Evolutionary conservation across 2,888 invertebrate species (phyloP).

Genomic region (Meta bourneti): DNA sequence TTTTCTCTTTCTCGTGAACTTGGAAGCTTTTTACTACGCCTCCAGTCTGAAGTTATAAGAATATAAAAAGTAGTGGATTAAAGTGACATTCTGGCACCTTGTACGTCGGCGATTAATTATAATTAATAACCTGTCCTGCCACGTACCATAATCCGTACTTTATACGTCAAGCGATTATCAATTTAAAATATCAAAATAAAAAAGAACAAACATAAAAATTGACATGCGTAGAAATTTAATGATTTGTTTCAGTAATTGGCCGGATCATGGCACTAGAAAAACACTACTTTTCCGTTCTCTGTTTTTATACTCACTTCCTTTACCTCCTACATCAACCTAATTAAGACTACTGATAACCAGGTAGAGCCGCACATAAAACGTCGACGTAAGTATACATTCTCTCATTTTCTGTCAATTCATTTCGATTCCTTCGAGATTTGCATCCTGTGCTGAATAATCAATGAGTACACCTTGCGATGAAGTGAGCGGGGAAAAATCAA

Average conservation of each 20-base stretch:
- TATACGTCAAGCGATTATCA: not conserved
- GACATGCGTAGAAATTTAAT: not conserved
- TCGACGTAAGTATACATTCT: not conserved
- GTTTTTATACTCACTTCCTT: not conserved
- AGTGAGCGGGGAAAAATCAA: slow-evolving; percentile 1
- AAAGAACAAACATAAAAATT: not conserved
- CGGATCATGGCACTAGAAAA: not conserved
- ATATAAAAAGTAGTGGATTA: not conserved
- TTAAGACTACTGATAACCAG: slow-evolving; percentile 1
- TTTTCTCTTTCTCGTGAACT: too few species aligned
- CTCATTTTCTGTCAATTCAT: slow-evolving; percentile 58
- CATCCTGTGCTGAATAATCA: slow-evolving; percentile 39
- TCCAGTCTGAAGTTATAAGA: too few species aligned
- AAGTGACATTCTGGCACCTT: not conserved
- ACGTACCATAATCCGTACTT: not conserved
- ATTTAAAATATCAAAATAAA: not conserved
- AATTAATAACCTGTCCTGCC: not conserved
- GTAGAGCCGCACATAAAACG: slow-evolving; percentile 4
- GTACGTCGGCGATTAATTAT: not conserved
- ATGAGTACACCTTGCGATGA: slow-evolving; percentile 29
- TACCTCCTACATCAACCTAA: slow-evolving; percentile 28
- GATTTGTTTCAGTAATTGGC: not conserved
- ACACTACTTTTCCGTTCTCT: not conserved
- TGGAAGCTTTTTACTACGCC: too few species aligned
- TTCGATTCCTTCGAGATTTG: slow-evolving; percentile 12